Conservation (phyloP, 2,113 vertebrate species). For the Paradisaea rubra region DNA sequence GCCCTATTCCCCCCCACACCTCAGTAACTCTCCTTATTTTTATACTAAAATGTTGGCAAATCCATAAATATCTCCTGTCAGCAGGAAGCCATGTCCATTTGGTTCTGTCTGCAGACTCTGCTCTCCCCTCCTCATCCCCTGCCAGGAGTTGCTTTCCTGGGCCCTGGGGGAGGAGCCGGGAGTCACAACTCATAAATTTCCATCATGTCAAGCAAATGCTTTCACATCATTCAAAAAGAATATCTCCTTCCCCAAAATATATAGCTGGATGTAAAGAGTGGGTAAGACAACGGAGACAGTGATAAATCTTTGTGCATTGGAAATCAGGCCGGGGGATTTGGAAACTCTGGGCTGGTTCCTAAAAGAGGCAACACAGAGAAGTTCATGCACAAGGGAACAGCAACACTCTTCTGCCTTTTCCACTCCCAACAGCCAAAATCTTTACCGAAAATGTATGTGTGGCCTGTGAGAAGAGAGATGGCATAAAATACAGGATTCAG, state of each 20-base stretch:
- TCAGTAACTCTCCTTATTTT: conserved; percentile 38
- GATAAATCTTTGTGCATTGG: background rate
- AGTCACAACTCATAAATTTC: conserved; percentile 54
- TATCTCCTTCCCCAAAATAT: conserved; percentile 34
- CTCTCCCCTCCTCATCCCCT: background rate
- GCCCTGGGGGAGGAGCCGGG: background rate
- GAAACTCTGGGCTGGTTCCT: background rate
- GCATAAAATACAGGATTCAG: background rate
- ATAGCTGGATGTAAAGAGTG: conserved; percentile 4
- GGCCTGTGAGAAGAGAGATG: background rate
- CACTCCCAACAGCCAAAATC: background rate
- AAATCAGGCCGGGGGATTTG: background rate
- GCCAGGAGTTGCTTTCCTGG: background rate
- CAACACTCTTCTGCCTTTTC: background rate
- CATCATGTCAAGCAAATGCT: conserved; percentile 41
- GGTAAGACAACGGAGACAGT: background rate
- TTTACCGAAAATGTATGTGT: background rate
- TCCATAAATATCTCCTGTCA: conserved; percentile 54
- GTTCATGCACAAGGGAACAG: background rate
- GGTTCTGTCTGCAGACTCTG: background rate
- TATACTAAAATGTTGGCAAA: conserved; percentile 46
- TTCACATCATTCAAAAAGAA: conserved; percentile 59
- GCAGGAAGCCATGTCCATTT: conserved; percentile 13
- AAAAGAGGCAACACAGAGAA: background rate
- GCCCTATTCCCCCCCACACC: background rate